Conservation (phyloP, 2,113 vertebrate species). For the Illadopsis cleaveri region DNA sequence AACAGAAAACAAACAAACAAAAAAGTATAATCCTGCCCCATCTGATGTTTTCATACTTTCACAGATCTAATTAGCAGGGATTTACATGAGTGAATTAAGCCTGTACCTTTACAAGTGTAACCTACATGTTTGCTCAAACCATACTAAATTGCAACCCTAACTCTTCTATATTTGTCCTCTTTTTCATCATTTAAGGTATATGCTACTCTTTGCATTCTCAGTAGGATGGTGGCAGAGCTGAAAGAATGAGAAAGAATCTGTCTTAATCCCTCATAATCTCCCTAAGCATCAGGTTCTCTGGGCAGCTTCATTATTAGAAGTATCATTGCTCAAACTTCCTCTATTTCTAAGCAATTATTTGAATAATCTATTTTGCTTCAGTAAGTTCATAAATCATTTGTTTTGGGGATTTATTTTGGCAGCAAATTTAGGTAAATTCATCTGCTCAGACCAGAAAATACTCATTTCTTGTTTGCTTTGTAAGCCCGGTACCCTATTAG, state of each 20-base stretch:
- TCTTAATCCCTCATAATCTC: conserved; percentile 61
- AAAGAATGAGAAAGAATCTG: conserved; percentile 6
- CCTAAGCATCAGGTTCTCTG: conserved; percentile 32
- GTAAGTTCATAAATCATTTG: conserved; percentile 44
- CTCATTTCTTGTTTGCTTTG: background rate
- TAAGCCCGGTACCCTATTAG: background rate
- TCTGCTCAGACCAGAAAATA: background rate
- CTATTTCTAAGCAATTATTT: conserved; percentile 57
- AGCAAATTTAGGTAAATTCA: background rate
- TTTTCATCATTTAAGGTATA: background rate
- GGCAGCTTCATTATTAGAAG: conserved; percentile 55
- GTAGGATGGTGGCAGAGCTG: background rate
- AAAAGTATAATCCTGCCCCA: background rate
- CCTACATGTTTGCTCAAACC: background rate
- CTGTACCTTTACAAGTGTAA: background rate
- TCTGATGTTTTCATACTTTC: background rate
- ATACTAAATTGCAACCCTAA: background rate
- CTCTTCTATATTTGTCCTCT: background rate
- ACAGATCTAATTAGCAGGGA: background rate
- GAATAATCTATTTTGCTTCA: conserved; percentile 48
- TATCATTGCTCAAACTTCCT: conserved; percentile 46
- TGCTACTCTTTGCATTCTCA: background rate
- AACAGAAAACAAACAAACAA: background rate
- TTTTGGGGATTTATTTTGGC: conserved; percentile 23
- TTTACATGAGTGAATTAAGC: background rate